Evolutionary conservation across 2,797 vertebrate species (phyloP).

Genomic region (Atherinosoma microstoma): DNA sequence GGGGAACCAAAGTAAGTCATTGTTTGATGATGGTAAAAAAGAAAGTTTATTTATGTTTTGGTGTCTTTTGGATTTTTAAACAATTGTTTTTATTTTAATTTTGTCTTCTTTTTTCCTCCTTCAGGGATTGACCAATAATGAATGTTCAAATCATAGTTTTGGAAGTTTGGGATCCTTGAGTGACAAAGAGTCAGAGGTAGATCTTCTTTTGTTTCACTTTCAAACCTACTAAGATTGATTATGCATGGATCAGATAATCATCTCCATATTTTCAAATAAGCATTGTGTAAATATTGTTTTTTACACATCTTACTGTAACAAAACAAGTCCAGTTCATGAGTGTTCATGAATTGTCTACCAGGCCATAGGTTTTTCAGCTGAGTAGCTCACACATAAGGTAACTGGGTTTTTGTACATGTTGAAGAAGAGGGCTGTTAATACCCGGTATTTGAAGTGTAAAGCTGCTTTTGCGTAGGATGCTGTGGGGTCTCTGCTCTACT

Average conservation of each 20-base stretch:
- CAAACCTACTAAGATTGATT: neutral
- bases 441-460: too few relatives aligned
- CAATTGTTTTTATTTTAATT: neutral
- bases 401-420: neutral
- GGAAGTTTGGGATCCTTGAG: constrained; percentile 98
- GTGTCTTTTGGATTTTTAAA: neutral
- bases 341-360: neutral
- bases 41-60: neutral
- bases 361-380: neutral
- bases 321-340: neutral
- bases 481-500: neutral
- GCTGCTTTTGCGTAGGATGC: too few relatives aligned
- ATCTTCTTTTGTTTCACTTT: neutral
- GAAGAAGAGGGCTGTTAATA: too few relatives aligned
- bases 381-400: neutral
- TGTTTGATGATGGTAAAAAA: neutral
- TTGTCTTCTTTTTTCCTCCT: neutral
- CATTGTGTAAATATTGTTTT: neutral
- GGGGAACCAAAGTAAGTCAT: constrained; percentile 94
- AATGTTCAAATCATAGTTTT: constrained; percentile 99
- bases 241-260: neutral
- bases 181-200: constrained; percentile 98
- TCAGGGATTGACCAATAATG: constrained; percentile 97
- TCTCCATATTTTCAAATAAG: neutral
- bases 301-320: neutral